These are phyloP conservation scores for Meloe dianella DNA, from an alignment of 2,888 invertebrate species.

Conservation along the genomic window DNA sequence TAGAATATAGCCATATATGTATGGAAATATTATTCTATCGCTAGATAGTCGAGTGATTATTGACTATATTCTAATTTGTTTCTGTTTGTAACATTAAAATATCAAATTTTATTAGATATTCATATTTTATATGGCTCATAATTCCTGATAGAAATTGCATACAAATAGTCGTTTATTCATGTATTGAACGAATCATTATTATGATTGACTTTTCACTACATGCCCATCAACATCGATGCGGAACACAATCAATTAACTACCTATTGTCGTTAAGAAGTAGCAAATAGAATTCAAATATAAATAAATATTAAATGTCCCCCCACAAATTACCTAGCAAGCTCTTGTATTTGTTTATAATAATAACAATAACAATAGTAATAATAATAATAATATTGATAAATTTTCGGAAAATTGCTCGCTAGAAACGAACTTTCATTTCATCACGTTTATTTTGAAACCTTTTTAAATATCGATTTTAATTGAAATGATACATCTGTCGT, in stretches of 20 bases:
- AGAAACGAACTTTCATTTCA: background rate
- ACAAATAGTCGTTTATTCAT: slow-evolving; percentile 5
- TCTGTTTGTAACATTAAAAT: background rate
- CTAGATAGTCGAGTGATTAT: background rate
- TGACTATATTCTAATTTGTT: background rate
- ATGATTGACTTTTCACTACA: background rate
- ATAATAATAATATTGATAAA: too few species aligned
- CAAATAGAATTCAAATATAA: background rate
- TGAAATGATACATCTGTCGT: slow-evolving; percentile 25
- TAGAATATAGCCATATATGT: background rate
- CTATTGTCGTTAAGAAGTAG: slow-evolving; percentile 6
- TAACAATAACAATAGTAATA: too few species aligned
- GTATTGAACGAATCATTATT: slow-evolving; percentile 14
- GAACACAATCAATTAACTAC: slow-evolving; percentile 8
- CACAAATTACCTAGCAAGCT: background rate
- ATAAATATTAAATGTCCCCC: background rate
- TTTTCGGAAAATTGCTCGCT: background rate
- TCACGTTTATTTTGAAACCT: background rate
- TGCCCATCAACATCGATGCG: slow-evolving; percentile 4
- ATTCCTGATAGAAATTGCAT: slow-evolving; percentile 9
- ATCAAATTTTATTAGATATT: slow-evolving; percentile 4
- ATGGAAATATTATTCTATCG: background rate
- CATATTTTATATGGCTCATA: slow-evolving; percentile 1
- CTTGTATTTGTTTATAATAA: background rate
- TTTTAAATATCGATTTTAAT: slow-evolving; percentile 26